These are phyloP conservation scores for Lagria hirta DNA, from an alignment of 2,888 invertebrate genomes.

Conservation along the genomic window DNA sequence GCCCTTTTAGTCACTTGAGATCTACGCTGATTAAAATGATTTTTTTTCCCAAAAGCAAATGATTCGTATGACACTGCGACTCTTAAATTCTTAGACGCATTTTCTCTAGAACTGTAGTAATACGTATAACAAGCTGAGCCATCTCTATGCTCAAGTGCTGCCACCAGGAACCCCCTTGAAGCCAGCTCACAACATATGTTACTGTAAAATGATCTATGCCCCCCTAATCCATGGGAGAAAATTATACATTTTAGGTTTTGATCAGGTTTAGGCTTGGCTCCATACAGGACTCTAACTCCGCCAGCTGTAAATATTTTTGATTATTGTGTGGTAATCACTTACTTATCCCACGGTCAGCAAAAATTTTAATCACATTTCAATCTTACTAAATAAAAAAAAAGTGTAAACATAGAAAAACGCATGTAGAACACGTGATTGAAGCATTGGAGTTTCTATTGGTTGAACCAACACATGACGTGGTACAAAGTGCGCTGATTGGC, in stretches of 20 bases:
- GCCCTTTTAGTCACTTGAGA: constrained; percentile 56
- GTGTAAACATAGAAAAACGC: too few species aligned
- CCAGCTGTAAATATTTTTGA: too few species aligned
- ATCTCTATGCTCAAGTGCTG: constrained; percentile 64
- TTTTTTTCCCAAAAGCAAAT: constrained; percentile 47
- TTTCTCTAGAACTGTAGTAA: constrained; percentile 51
- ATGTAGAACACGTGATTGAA: too few species aligned
- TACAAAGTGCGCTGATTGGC: too few species aligned
- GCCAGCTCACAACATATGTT: constrained; percentile 64
- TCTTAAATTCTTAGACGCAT: constrained; percentile 45
- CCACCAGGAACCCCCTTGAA: constrained; percentile 66
- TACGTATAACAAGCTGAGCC: constrained; percentile 55
- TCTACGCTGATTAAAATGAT: constrained; percentile 50
- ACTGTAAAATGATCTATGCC: constrained; percentile 62
- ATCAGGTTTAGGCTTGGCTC: constrained; percentile 51
- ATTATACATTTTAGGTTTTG: constrained; percentile 59
- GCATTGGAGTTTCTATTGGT: too few species aligned
- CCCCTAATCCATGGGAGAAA: constrained; percentile 68
- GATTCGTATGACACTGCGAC: constrained; percentile 46
- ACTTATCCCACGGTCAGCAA: too few species aligned
- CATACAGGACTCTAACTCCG: constrained; percentile 57
- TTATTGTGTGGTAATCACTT: too few species aligned
- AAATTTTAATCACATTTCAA: too few species aligned
- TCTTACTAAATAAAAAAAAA: too few species aligned
- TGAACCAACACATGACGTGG: too few species aligned